Conservation (phyloP, 1,140 invertebrate genomes). For the Drosophila sulfurigaster region DNA sequence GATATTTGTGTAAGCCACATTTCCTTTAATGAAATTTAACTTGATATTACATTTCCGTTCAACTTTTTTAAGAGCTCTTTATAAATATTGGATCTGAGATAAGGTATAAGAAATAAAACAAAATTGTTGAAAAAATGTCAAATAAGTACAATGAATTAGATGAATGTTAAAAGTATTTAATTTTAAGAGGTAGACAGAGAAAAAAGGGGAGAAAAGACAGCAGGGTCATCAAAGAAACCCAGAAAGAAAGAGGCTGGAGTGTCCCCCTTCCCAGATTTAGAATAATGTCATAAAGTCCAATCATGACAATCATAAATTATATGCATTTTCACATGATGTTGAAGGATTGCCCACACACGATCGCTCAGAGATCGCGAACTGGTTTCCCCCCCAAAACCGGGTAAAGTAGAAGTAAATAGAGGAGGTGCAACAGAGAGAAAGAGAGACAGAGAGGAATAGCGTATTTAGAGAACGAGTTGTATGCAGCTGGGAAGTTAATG, state of each 20-base stretch:
- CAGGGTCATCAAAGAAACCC: no score
- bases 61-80: background rate
- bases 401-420: background rate
- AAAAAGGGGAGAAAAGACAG: background rate
- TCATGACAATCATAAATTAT: conserved; percentile 72
- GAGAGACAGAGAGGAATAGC: background rate
- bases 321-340: conserved; percentile 70
- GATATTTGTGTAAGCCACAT: background rate
- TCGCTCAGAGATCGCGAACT: conserved; percentile 40
- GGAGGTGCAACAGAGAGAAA: background rate
- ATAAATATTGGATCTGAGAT: background rate
- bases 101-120: background rate
- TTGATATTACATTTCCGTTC: background rate
- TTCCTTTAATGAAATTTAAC: background rate
- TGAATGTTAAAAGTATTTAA: background rate
- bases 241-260: background rate
- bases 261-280: background rate
- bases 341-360: conserved; percentile 79
- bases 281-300: conserved; percentile 23
- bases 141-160: background rate
- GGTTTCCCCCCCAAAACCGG: conserved; percentile 13
- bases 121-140: background rate
- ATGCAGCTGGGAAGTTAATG: conserved; percentile 70
- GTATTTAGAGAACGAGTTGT: conserved; percentile 41
- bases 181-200: background rate